Evolutionary conservation across 1,140 invertebrate species (phyloP).

Genomic region (Aphidius gifuensis): DNA sequence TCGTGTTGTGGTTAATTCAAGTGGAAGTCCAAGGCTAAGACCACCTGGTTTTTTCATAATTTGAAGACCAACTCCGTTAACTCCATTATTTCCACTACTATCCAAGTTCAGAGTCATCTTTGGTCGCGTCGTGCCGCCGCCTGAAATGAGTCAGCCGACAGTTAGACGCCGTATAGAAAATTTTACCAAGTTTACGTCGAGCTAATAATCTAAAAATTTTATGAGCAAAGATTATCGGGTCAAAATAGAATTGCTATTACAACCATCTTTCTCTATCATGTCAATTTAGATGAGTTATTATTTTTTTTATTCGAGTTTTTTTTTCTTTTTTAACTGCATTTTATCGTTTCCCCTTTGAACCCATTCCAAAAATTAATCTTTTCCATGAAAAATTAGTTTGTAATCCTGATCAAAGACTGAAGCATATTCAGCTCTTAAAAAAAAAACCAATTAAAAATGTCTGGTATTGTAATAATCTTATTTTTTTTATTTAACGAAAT

Average conservation of each 20-base stretch:
- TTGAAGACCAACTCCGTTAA: constrained; percentile 32
- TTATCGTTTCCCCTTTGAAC: not conserved
- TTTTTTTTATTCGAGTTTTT: constrained; percentile 6
- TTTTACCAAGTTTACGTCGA: constrained; percentile 15
- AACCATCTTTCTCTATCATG: not conserved
- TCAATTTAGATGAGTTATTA: not conserved
- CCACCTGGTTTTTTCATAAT: constrained; percentile 44
- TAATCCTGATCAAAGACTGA: not conserved
- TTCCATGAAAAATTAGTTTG: not conserved
- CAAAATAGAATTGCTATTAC: constrained; percentile 4
- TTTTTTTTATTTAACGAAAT: too few species aligned
- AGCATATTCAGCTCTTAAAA: not conserved
- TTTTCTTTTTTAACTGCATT: not conserved
- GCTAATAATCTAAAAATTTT: constrained; percentile 16
- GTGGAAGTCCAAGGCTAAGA: constrained; percentile 61
- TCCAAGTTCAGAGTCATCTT: constrained; percentile 74
- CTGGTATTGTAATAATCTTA: too few species aligned
- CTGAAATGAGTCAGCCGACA: constrained; percentile 46
- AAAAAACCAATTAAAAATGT: too few species aligned
- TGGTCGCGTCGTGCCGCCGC: constrained; percentile 54
- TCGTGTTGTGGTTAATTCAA: constrained; percentile 58
- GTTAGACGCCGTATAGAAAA: constrained; percentile 35
- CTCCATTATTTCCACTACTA: constrained; percentile 44
- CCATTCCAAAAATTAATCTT: constrained; percentile 28
- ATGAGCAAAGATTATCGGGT: constrained; percentile 18